Conservation (phyloP, 2,797 vertebrate genomes). For the Oryzias sinensis region DNA sequence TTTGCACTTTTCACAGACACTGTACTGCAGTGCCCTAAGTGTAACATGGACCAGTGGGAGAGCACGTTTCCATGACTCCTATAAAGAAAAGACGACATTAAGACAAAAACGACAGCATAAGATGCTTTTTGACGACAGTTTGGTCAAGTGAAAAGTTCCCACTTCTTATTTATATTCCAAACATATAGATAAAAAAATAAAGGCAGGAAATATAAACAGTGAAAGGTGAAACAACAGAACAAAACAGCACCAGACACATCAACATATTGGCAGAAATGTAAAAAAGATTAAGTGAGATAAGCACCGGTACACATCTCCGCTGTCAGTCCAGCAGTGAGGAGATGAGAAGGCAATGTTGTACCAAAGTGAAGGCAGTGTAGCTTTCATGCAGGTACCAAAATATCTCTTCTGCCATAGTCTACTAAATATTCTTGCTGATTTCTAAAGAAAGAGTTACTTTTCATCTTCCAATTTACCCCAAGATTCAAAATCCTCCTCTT, state of each 20-base stretch:
- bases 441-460: conserved; percentile 49
- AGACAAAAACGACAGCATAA: conserved; percentile 52
- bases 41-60: conserved; percentile 56
- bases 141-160: conserved; percentile 46
- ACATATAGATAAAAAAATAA: conserved; percentile 53
- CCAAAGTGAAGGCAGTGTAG: conserved; percentile 65
- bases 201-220: conserved; percentile 78
- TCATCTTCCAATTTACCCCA: conserved; percentile 65
- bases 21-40: conserved; percentile 32
- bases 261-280: conserved; percentile 71
- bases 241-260: conserved; percentile 80
- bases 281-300: conserved; percentile 61
- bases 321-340: conserved; percentile 55
- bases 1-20: conserved; percentile 51
- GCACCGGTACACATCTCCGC: conserved; percentile 73
- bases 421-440: conserved; percentile 24
- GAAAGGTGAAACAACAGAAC: conserved; percentile 64
- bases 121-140: conserved; percentile 52
- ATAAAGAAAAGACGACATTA: conserved; percentile 50
- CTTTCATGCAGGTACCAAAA: conserved; percentile 65
- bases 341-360: conserved; percentile 72
- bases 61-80: conserved; percentile 30
- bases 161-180: conserved; percentile 48
- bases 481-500: conserved; percentile 59
- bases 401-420: conserved; percentile 46